Conservation (phyloP, 2,113 vertebrate species). For the Rostratula benghalensis region DNA sequence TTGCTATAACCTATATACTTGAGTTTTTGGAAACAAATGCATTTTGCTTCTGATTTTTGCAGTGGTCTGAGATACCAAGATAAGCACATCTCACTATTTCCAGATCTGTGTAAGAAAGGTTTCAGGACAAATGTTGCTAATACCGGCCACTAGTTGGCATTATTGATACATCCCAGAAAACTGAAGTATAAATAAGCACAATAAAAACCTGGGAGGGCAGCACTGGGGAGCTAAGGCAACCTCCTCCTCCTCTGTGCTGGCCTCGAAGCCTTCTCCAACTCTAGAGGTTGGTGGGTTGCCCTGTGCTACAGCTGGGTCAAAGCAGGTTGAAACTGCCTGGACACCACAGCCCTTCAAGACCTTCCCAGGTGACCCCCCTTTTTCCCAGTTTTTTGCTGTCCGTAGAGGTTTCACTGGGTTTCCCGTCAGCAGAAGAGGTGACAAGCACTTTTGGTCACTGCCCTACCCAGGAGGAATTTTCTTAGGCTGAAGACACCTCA, state of each 20-base stretch:
- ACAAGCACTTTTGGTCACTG: not conserved
- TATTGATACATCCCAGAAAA: not conserved
- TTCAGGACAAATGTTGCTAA: not conserved
- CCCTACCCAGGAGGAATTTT: not conserved
- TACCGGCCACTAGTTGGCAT: conserved; percentile 46
- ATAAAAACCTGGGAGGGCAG: not conserved
- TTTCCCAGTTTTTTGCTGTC: not conserved
- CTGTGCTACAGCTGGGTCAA: not conserved
- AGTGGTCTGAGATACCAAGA: not conserved
- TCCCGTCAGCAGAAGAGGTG: not conserved
- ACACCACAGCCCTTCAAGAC: not conserved
- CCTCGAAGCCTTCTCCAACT: not conserved
- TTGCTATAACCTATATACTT: not conserved
- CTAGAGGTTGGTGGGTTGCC: not conserved
- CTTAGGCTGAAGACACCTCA: not conserved
- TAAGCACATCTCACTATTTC: not conserved
- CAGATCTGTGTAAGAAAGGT: not conserved
- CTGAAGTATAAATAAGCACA: not conserved
- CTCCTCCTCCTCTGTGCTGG: not conserved
- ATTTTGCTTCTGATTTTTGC: not conserved
- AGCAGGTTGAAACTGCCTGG: not conserved
- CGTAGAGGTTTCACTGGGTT: not conserved
- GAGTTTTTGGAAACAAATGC: not conserved
- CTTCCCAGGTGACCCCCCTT: not conserved
- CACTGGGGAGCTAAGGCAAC: not conserved